Evolutionary conservation across 1,140 invertebrate species (phyloP), one percentile per base, ranked within the genome.

Genomic region (Polypedilum pembai): DNA sequence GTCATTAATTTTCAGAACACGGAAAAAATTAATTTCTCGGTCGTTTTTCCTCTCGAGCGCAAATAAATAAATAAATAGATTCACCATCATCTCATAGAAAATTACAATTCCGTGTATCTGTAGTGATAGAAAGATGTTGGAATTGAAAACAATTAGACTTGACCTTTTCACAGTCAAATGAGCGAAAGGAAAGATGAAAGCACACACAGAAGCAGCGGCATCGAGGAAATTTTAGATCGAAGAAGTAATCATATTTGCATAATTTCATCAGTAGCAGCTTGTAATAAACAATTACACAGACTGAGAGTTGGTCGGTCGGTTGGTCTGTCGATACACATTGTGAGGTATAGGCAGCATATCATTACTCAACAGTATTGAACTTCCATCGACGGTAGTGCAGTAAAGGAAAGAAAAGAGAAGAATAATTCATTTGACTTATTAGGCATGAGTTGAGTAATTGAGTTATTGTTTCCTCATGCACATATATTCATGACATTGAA

Each of bases 171-270:
- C 65, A 21, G 20, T 18, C 18, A 21, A 18, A 69, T 69, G 17
- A 56, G 45, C 45, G 45, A 56, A 56, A 56, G 45, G 45, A 15
- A 56, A 56, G n/a, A 56, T 12, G 12, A 56, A 56, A 15, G 24
- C 24, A 33, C 5, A 56, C 3, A 56, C 45, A 56, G 12, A 3
- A 69, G 10, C n/a, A 20, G 65, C 65, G 65, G 65, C 65, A 69
- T 7, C 17, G 18, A 18, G 65, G 1, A 69, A 5, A 69, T 69
- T 69, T 69, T 5, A 69, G 65, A 69, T 20, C 65, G 20, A 8
- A 69, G 65, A 69, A 69, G 18, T 69, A 69, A 69, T 69, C 65
- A 69, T 69, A 69, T 69, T 69, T 69, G 20, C 65, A 69, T 69
- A 69, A 69, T 69, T 69, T 69, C 65, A 69, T 69, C 65, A 69